Conservation (phyloP, 2,797 vertebrate species). For the Xiphophorus birchmanni region DNA sequence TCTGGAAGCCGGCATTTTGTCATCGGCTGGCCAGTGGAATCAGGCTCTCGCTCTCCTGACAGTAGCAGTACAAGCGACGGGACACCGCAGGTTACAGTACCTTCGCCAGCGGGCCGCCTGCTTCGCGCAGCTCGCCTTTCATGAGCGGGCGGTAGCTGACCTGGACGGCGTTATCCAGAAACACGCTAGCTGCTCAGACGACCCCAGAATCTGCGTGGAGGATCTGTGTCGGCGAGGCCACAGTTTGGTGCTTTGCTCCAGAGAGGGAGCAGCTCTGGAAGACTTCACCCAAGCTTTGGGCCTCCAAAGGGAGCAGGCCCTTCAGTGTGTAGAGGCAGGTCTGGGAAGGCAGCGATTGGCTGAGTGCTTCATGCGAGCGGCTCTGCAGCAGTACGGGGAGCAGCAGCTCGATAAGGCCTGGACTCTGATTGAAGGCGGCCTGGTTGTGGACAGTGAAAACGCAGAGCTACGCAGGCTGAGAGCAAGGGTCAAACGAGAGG, state of each 20-base stretch:
- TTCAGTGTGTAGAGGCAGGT: constrained; percentile 73
- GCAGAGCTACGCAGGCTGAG: constrained; percentile 86
- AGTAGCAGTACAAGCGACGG: constrained; percentile 81
- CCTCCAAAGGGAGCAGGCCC: constrained; percentile 75
- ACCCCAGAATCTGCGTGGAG: constrained; percentile 67
- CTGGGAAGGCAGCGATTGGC: constrained; percentile 76
- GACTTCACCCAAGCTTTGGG: constrained; percentile 86
- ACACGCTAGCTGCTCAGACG: constrained; percentile 45
- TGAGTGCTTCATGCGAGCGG: constrained; percentile 78
- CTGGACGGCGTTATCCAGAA: constrained; percentile 83
- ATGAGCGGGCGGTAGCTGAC: constrained; percentile 81
- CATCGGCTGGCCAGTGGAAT: constrained; percentile 67
- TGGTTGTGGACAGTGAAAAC: constrained; percentile 81
- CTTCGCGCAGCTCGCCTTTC: constrained; percentile 79
- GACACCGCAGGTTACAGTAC: constrained; percentile 67
- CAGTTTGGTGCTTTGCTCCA: constrained; percentile 79
- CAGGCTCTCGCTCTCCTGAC: constrained; percentile 84
- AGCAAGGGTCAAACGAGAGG: constrained; percentile 84
- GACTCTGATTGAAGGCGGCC: constrained; percentile 83
- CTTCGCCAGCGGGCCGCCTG: constrained; percentile 86
- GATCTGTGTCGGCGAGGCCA: constrained; percentile 86
- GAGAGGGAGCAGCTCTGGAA: constrained; percentile 79
- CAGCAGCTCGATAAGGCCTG: constrained; percentile 83
- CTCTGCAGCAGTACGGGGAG: constrained; percentile 78
- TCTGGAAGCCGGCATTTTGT: constrained; percentile 81